phyloP scores from a whole-genome alignment of 1,140 invertebrate genomes.

The Zaprionus davidi region DNA sequence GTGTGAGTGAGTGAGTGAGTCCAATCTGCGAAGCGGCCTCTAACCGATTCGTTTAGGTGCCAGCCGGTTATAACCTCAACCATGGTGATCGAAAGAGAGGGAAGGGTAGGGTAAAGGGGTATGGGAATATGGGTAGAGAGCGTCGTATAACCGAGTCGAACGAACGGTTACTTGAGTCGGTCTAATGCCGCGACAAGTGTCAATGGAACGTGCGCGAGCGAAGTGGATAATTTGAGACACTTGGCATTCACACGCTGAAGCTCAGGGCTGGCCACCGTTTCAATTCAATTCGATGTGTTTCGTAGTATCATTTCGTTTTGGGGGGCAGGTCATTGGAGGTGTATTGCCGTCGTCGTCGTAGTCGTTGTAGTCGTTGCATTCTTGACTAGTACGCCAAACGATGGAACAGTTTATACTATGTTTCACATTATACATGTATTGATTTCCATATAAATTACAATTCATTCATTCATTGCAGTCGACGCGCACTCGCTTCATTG shows the following conservation, averaged over 20 bases:
- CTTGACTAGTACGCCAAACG: conserved; percentile 24
- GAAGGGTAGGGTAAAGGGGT: neutral
- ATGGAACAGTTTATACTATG: conserved; percentile 25
- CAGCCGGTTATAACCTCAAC: conserved; percentile 60
- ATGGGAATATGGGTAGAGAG: neutral
- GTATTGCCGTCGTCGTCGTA: too few species aligned
- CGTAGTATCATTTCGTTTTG: conserved; percentile 11
- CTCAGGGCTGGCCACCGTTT: conserved; percentile 37
- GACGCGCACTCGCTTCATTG: conserved; percentile 42
- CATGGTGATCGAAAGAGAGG: conserved; percentile 2
- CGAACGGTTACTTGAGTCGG: conserved; percentile 32
- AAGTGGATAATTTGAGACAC: conserved; percentile 39
- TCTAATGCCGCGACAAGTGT: conserved; percentile 53
- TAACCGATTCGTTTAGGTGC: conserved; percentile 60
- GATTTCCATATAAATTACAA: conserved; percentile 78
- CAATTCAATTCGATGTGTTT: neutral
- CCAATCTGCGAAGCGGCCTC: conserved; percentile 20
- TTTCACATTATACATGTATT: conserved; percentile 49
- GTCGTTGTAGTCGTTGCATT: conserved; percentile 1
- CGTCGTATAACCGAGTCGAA: conserved; percentile 34
- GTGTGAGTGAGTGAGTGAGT: neutral
- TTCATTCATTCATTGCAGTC: conserved; percentile 72
- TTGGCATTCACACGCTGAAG: conserved; percentile 32
- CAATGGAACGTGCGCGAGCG: conserved; percentile 44
- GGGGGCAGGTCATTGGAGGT: conserved; percentile 33